A percentile compares a stretch with the other conserved stretches of the same genome.
Conservation (phyloP, 92 coral and sea anemone species). For the Epizoanthus rinbou region DNA sequence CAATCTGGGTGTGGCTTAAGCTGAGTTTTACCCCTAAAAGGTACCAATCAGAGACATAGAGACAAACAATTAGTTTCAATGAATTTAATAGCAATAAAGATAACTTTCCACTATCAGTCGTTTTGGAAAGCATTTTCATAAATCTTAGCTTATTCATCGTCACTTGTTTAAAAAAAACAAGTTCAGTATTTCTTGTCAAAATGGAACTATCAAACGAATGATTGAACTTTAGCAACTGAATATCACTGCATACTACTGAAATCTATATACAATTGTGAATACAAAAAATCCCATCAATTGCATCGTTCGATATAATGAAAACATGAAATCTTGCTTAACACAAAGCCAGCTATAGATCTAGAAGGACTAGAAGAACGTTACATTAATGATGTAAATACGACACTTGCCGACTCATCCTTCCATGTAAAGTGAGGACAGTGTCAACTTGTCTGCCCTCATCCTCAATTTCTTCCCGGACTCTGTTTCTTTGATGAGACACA, state of each 20-base stretch:
- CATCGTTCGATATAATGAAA: neutral
- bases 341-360: too few species aligned
- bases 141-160: neutral
- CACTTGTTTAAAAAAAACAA: neutral
- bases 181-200: neutral
- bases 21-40: neutral
- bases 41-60: neutral
- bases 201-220: too few species aligned
- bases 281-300: slow-evolving; percentile 9
- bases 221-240: neutral
- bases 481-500: slow-evolving; percentile 42
- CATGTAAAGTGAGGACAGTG: slow-evolving; percentile 43
- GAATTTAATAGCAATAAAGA: neutral
- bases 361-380: too few species aligned
- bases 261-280: neutral
- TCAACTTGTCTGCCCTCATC: slow-evolving; percentile 67
- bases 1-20: neutral
- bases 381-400: slow-evolving; percentile 17
- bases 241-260: neutral
- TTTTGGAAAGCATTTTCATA: too few species aligned
- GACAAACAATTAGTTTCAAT: neutral
- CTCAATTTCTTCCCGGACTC: slow-evolving; percentile 44
- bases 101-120: neutral
- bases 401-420: slow-evolving; percentile 49
- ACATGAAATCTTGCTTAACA: too few species aligned